phyloP scores from a whole-genome alignment of 2,113 vertebrate species.

The Aegithalos caudatus region DNA sequence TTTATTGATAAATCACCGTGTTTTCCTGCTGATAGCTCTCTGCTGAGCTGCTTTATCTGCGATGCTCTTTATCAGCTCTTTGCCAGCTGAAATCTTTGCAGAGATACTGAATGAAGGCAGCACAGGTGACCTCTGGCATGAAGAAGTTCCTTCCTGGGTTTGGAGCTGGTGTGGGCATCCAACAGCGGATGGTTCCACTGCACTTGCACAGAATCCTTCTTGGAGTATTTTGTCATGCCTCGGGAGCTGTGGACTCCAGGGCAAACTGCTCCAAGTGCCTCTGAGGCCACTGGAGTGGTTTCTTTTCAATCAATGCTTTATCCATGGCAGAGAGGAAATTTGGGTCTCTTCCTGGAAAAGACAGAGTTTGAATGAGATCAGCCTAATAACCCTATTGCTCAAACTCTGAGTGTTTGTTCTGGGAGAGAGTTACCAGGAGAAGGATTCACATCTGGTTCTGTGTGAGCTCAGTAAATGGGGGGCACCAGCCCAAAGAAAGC shows the following conservation, averaged over 20 bases:
- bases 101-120: neutral
- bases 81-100: neutral
- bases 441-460: neutral
- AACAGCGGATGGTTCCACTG: neutral
- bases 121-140: neutral
- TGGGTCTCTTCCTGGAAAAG: neutral
- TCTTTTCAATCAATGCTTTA: neutral
- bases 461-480: neutral
- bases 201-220: neutral
- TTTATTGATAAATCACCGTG: neutral
- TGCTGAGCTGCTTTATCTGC: neutral
- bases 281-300: neutral
- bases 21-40: neutral
- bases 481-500: neutral
- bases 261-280: neutral
- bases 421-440: neutral
- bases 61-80: neutral
- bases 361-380: neutral
- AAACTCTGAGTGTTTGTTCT: too few species aligned
- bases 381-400: neutral
- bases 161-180: neutral
- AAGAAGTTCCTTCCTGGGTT: neutral
- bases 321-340: neutral
- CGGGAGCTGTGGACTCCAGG: fast-evolving
- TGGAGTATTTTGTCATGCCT: neutral